A percentile compares a stretch with the other conserved stretches of the same genome.
Evolutionary conservation across 2,888 invertebrate genomes (phyloP).

Genomic region (Hemicrepidius hirtus): DNA sequence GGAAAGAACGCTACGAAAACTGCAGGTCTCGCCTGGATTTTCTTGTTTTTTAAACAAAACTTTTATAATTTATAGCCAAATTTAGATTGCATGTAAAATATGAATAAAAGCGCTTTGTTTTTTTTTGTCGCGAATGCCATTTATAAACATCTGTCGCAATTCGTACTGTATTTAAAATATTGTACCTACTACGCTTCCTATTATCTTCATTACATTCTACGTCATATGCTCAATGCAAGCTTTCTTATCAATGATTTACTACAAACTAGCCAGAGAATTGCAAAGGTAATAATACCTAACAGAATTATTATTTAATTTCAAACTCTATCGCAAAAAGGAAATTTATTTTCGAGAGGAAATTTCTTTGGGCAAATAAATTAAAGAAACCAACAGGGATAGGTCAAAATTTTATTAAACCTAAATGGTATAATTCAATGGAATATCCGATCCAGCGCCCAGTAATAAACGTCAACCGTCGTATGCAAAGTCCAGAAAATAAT

Average conservation of each 20-base stretch:
- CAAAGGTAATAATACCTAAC: conserved; percentile 3
- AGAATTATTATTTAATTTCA: too few species aligned
- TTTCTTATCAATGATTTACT: conserved; percentile 30
- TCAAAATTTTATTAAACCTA: too few species aligned
- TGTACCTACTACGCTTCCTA: conserved; percentile 37
- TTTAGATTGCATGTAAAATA: conserved; percentile 63
- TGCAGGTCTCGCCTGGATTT: conserved; percentile 54
- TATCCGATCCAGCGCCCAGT: too few species aligned
- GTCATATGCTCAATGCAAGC: conserved; percentile 1
- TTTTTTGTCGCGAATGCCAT: conserved; percentile 36
- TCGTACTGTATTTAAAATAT: conserved; percentile 49
- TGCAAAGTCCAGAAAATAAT: too few species aligned
- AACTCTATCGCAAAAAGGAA: too few species aligned
- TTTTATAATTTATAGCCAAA: conserved; percentile 62
- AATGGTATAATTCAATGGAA: too few species aligned
- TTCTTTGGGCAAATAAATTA: too few species aligned
- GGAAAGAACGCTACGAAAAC: conserved; percentile 55
- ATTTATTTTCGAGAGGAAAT: too few species aligned
- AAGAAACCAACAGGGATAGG: too few species aligned
- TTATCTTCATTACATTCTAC: conserved; percentile 27
- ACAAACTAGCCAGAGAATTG: background rate
- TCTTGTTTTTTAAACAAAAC: conserved; percentile 60
- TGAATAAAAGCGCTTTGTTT: conserved; percentile 58
- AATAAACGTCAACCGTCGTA: too few species aligned
- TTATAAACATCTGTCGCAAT: conserved; percentile 37